Base-by-base conservation (phyloP, 2,113 vertebrate genomes). In the Strix uralensis region DNA sequence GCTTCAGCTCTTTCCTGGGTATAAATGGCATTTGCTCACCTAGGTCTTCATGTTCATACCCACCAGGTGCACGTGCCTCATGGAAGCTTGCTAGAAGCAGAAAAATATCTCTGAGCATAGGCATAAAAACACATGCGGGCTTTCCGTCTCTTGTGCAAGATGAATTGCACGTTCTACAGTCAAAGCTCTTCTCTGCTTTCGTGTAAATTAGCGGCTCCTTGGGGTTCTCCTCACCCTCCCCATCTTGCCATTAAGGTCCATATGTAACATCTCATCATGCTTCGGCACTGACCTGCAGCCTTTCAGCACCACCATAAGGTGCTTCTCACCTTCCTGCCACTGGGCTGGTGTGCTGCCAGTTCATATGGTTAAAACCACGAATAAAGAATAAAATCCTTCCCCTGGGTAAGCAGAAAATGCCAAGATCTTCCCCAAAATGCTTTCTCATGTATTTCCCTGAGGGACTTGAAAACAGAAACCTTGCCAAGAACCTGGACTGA, bases 341-440 rank as follows among this genome's bases (percentile, higher is more conserved):
- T 0, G 1, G 46, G 26, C 17, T 32, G 32, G 21, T 51, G 47
- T 0, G 0, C 34, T 88, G 72, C 36, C 65, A 72, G 26, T 18
- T 79, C 27, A 16, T 1, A 47, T 0, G 10, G 80, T 72, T 74
- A 89, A 93, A 92, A 81, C 12, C 9, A 81, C 71, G 42, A 86
- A 84, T 10, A 62, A 77, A 66, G 57, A 90, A 73, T 5, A 47
- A 86, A 93, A 73, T 52, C 49, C 11, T 67, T 88, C 26, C 44
- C 49, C 19, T 5, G 32, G 18, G 42, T 40, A 92, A 59, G 38
- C 13, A 81, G 42, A 91, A 91, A 92, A 88, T 26, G 49, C 61
- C 86, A 88, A 75, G 40, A 87, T 73, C 5, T 11, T 26, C 81
- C 40, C 13, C 4, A 36, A 82, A 86, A 91, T 25, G 36, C 42